Percentiles rank a stretch among this genome's conserved stretches.
phyloP scores from a whole-genome alignment of 2,888 invertebrate genomes.

The Drosophila picticornis region DNA sequence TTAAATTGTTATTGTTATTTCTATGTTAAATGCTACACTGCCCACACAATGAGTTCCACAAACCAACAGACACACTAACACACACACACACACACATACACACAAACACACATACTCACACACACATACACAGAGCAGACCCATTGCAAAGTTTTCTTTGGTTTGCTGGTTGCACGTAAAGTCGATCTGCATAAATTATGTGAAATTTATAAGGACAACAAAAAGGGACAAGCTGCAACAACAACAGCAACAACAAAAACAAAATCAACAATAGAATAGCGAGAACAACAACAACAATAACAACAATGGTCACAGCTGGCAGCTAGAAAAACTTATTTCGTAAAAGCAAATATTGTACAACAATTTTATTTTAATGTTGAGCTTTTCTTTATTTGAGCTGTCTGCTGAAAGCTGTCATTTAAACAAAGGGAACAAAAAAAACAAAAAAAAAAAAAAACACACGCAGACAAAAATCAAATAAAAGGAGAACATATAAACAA shows the following conservation, averaged over 20 bases:
- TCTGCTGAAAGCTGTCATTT: conserved; percentile 9
- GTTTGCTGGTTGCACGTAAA: conserved; percentile 72
- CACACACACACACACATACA: neutral
- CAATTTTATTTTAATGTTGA: conserved; percentile 57
- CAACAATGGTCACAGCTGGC: conserved; percentile 46
- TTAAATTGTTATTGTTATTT: conserved; percentile 82
- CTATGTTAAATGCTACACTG: conserved; percentile 80
- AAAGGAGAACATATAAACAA: neutral
- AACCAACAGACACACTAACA: neutral
- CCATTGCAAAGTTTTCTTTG: conserved; percentile 40
- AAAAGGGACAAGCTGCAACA: conserved; percentile 41
- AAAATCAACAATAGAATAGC: conserved; percentile 3
- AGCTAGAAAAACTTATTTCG: conserved; percentile 68
- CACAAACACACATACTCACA: neutral
- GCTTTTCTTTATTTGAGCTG: conserved; percentile 20
- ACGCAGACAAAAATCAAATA: neutral
- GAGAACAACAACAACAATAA: conserved; percentile 14
- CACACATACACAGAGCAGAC: neutral
- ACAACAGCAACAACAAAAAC: conserved; percentile 10
- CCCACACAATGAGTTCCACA: conserved; percentile 62
- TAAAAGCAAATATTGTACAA: conserved; percentile 70
- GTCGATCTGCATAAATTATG: conserved; percentile 80
- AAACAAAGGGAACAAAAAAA: neutral
- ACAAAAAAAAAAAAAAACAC: neutral
- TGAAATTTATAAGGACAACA: conserved; percentile 77